Percentiles rank a stretch among this genome's conserved stretches.
Evolutionary conservation across 2,113 vertebrate species (phyloP).

Genomic region (Antechinus stuartii): DNA sequence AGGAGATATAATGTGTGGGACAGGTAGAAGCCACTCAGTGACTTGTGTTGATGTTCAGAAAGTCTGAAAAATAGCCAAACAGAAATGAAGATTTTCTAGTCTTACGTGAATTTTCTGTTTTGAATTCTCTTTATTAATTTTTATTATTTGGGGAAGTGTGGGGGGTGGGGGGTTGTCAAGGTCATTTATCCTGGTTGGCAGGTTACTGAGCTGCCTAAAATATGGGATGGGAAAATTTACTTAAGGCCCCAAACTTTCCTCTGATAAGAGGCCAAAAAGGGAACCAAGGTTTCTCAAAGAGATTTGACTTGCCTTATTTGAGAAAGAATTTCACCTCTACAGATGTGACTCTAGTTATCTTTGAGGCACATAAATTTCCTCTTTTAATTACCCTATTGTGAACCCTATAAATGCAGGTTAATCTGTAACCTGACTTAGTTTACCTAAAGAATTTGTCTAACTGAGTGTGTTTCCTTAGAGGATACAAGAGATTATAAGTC

Average conservation of each 20-base stretch:
- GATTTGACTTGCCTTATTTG: neutral
- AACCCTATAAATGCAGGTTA: neutral
- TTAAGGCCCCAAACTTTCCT: neutral
- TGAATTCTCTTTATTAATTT: neutral
- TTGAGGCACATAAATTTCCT: neutral
- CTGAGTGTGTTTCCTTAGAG: neutral
- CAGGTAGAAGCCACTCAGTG: neutral
- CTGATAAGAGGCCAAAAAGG: neutral
- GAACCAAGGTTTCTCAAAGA: neutral
- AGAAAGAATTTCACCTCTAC: neutral
- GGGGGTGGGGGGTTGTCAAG: neutral
- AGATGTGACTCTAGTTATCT: neutral
- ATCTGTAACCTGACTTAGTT: neutral
- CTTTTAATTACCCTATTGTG: neutral
- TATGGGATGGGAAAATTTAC: neutral
- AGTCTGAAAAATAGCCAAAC: neutral
- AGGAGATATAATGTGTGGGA: neutral
- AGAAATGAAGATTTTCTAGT: neutral
- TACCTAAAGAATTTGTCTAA: neutral
- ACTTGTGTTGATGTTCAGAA: neutral
- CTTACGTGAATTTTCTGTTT: neutral
- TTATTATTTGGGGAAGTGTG: neutral
- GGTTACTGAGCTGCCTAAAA: neutral
- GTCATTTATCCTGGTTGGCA: neutral
- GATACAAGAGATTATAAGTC: neutral